A percentile compares a stretch with the other conserved stretches of the same genome.
Evolutionary conservation across 2,797 vertebrate species (phyloP).

Genomic region (Pseudomugil gertrudae): DNA sequence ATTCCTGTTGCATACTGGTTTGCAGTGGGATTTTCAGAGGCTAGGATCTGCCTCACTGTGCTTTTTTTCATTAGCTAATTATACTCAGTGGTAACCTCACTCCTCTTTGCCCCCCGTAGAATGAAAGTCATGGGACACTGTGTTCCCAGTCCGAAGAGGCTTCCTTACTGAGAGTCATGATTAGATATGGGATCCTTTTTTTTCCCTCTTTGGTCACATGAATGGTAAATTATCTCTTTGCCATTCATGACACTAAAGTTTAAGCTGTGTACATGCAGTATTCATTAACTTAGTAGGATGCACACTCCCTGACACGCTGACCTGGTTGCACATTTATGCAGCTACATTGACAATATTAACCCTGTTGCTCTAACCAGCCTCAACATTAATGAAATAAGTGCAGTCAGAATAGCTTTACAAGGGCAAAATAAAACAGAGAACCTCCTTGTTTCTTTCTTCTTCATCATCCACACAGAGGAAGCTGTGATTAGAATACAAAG

Average conservation of each 20-base stretch:
- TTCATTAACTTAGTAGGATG: constrained; percentile 33
- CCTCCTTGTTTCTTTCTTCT: not conserved
- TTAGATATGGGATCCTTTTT: constrained; percentile 7
- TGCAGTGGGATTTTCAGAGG: constrained; percentile 16
- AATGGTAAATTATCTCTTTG: not conserved
- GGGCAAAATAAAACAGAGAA: not conserved
- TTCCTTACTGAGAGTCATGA: not conserved
- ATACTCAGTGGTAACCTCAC: constrained; percentile 63
- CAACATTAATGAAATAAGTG: not conserved
- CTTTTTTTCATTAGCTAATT: constrained; percentile 68
- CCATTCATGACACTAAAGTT: constrained; percentile 1
- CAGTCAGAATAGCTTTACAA: not conserved
- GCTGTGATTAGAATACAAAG: constrained; percentile 34
- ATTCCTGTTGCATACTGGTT: constrained; percentile 46
- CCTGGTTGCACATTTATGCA: constrained; percentile 2
- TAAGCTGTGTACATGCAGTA: constrained; percentile 5
- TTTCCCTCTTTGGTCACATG: not conserved
- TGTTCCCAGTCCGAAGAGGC: constrained; percentile 35
- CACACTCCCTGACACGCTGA: constrained; percentile 27
- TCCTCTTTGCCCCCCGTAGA: constrained; percentile 30
- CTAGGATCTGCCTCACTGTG: constrained; percentile 34
- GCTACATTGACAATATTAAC: not conserved
- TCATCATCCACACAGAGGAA: constrained; percentile 24
- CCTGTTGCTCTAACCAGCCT: not conserved
- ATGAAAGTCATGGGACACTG: constrained; percentile 39